These are phyloP conservation scores for Pentamera pediparva DNA, from an alignment of 53 echinoderm and acorn worm species.

Conservation along the genomic window DNA sequence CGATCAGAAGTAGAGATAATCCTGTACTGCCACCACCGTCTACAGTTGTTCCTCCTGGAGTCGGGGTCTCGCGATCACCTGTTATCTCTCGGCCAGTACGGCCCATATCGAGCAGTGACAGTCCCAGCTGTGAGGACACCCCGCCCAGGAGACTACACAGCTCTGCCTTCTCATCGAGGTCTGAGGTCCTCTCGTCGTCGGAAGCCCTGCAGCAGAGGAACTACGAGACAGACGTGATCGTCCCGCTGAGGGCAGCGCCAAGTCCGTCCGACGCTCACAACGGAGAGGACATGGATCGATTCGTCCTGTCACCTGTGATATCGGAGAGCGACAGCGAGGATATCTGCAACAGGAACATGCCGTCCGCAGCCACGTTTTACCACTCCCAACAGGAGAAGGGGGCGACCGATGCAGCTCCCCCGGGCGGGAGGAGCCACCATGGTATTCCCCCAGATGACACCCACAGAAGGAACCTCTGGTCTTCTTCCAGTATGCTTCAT, in stretches of 20 bases:
- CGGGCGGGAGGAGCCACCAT: neutral
- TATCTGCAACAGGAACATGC: slow-evolving; percentile 5
- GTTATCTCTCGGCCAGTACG: neutral
- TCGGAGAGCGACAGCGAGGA: slow-evolving; percentile 32
- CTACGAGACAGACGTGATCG: slow-evolving; percentile 32
- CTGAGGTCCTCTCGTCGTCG: slow-evolving; percentile 18
- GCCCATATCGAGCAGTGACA: neutral
- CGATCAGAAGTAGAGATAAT: neutral
- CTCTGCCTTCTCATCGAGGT: neutral
- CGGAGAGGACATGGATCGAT: slow-evolving; percentile 29
- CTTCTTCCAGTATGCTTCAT: neutral
- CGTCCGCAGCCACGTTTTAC: neutral
- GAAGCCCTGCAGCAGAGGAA: slow-evolving; percentile 30
- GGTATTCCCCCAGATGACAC: neutral
- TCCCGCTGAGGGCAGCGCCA: slow-evolving; percentile 30
- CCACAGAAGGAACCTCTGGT: neutral
- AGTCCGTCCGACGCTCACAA: slow-evolving; percentile 28
- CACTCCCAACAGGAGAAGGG: neutral
- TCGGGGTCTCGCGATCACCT: neutral
- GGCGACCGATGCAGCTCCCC: neutral
- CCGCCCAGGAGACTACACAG: neutral
- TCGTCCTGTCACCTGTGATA: slow-evolving; percentile 29
- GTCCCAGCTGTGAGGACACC: neutral
- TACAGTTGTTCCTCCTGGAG: neutral
- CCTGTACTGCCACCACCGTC: neutral